Base-by-base conservation (phyloP, 1,140 invertebrate genomes). In the Megalonaias nervosa region DNA sequence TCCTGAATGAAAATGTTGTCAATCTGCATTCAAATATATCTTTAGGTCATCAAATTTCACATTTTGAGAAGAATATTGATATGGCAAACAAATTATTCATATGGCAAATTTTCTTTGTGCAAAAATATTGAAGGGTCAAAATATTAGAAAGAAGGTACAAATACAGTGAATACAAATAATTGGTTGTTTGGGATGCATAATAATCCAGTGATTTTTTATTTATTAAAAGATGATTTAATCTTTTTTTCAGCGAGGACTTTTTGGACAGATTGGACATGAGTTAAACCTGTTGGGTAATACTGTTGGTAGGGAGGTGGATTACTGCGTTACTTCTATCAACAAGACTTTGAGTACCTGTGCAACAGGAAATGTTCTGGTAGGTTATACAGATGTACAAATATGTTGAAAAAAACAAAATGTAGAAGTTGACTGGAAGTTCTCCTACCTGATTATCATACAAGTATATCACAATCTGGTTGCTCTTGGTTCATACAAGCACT, bases 291-390 rank as follows among this genome's bases (percentile, higher is more conserved):
- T 84, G 31, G 82, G 82, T 17, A 81, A 81, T 58, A 77, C 81
- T 61, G 62, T 84, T 0, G 73, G 79, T 23, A 62, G 74, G n/a
- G 80, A 84, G 67, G 69, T 85, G 19, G 82, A 83, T 60, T 84
- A 80, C 48, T 69, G 77, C 9, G 72, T 76, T 21, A 71, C 76
- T 19, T 74, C 81, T 57, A 76, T 85, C 66, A 82, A 83, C 64
- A 74, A 83, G 58, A 72, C 80, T 73, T 61, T 85, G 4, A 81
- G 81, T 62, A 81, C 77, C 2, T 75, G 72, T 48, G 71, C 81
- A 26, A 26, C 23, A 5, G 72, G 72, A 16, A 71, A 77, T 56
- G 31, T 82, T 57, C 59, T 85, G 80, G 84, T 85, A 73, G 72
- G 75, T 73, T n/a, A 67, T 17, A 21, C 26, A 21, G 1, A 17